Percentiles rank a stretch among this genome's conserved stretches.
These are phyloP conservation scores for Saxidomus purpurata DNA, from an alignment of 1,140 invertebrate species.

Conservation along the genomic window DNA sequence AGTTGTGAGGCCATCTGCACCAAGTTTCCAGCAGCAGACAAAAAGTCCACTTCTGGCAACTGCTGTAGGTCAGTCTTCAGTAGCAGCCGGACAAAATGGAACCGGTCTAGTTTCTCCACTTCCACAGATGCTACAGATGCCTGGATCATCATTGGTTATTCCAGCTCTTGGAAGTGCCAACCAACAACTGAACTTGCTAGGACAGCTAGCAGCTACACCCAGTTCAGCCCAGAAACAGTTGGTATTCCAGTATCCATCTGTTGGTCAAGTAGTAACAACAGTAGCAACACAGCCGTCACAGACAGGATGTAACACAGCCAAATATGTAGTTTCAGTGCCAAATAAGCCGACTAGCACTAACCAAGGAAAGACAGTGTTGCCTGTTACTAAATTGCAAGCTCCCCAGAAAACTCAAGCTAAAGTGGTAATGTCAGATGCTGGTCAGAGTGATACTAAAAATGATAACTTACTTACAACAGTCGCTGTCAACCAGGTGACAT, in stretches of 20 bases:
- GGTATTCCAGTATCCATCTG: conserved; percentile 51
- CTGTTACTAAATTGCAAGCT: neutral
- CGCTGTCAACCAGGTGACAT: neutral
- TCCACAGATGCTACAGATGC: conserved; percentile 14
- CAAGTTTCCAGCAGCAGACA: neutral
- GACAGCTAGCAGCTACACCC: conserved; percentile 27
- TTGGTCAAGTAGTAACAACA: neutral
- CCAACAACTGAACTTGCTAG: conserved; percentile 39
- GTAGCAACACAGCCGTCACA: neutral
- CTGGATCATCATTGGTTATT: conserved; percentile 29
- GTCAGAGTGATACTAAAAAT: neutral
- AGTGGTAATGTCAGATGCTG: neutral
- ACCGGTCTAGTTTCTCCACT: neutral
- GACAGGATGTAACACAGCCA: neutral
- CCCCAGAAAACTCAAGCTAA: neutral
- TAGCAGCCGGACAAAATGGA: neutral
- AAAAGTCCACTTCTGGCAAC: neutral
- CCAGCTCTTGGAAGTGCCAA: neutral
- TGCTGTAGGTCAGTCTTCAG: neutral
- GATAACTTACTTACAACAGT: neutral
- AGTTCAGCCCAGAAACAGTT: conserved; percentile 35
- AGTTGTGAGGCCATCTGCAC: neutral
- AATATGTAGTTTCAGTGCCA: neutral
- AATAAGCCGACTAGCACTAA: neutral
- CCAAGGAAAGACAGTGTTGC: neutral